Evolutionary conservation across 2,797 vertebrate species (phyloP).

Genomic region (Callimico goeldii): DNA sequence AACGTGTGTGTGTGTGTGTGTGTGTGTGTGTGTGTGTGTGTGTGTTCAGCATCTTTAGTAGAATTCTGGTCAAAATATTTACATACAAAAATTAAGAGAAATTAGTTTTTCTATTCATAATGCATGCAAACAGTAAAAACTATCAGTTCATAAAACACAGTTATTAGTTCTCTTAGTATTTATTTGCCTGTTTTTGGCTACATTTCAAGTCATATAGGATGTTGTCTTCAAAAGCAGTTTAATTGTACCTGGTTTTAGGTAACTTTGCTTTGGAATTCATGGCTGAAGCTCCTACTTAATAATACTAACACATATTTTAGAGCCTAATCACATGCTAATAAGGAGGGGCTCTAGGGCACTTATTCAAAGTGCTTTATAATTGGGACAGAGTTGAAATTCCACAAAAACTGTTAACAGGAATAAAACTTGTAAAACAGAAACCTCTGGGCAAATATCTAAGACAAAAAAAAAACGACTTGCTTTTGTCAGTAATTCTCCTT

Average conservation of each 20-base stretch:
- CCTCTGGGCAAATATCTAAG: background rate
- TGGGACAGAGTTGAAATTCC: constrained; percentile 20
- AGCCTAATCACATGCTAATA: background rate
- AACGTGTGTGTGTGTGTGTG: background rate
- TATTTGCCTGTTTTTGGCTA: background rate
- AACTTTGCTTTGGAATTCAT: background rate
- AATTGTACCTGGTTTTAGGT: background rate
- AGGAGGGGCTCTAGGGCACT: background rate
- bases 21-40: background rate
- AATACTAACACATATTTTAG: background rate
- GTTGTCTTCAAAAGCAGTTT: background rate
- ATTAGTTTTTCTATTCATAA: background rate
- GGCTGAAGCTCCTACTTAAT: background rate
- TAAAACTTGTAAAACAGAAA: constrained; percentile 36
- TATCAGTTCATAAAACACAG: background rate
- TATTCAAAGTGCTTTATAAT: constrained; percentile 9
- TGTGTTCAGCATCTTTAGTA: background rate
- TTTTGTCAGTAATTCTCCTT: background rate
- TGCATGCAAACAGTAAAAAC: background rate
- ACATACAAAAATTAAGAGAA: background rate
- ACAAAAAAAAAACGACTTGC: background rate
- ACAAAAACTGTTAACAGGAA: background rate
- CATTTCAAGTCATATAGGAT: background rate
- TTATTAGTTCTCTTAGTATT: background rate
- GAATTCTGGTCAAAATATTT: background rate